These are phyloP conservation scores for Hydrochoerus hydrochaeris DNA, from an alignment of 2,113 vertebrate species.

Conservation along the genomic window DNA sequence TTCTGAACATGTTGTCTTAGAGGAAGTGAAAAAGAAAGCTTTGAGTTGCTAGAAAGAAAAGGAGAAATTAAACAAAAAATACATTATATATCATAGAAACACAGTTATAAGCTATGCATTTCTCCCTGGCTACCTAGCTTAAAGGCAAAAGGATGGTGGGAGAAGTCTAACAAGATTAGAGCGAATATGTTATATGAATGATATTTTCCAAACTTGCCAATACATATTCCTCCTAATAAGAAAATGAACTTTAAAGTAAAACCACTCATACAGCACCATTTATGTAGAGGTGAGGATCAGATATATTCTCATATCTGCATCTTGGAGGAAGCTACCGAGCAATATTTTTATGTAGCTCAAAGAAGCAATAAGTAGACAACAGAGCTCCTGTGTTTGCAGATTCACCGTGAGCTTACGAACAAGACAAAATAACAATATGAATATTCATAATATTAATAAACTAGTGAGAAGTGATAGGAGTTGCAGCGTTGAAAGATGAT, in stretches of 20 bases:
- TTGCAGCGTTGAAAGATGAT: not conserved
- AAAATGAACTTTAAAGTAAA: not conserved
- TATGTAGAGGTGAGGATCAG: not conserved
- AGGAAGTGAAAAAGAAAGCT: constrained; percentile 44
- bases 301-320: not conserved
- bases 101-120: not conserved
- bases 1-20: constrained; percentile 9
- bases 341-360: not conserved
- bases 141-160: not conserved
- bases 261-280: not conserved
- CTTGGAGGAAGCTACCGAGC: not conserved
- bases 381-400: not conserved
- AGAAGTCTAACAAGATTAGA: not conserved
- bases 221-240: not conserved
- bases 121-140: not conserved
- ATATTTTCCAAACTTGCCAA: not conserved
- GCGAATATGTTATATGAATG: not conserved
- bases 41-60: not conserved
- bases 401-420: not conserved
- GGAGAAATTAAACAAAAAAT: not conserved
- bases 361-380: not conserved
- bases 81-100: not conserved
- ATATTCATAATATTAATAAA: not conserved
- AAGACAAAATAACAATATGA: not conserved
- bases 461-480: not conserved